Evolutionary conservation across 2,888 invertebrate genomes (phyloP).

Genomic region (Lithophane leautieri): DNA sequence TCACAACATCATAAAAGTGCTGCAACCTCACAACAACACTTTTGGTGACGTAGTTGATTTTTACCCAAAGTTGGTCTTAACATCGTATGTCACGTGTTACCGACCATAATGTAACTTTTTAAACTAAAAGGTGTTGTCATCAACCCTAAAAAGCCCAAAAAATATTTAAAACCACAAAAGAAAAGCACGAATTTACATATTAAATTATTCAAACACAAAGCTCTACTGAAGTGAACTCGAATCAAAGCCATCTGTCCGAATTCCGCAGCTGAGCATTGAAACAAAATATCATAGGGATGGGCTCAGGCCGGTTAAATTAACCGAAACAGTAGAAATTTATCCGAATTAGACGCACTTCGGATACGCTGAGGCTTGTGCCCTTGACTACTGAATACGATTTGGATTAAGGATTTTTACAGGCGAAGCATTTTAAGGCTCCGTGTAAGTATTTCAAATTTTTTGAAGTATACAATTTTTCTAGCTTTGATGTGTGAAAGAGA

Average conservation of each 20-base stretch:
- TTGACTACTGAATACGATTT: constrained; percentile 64
- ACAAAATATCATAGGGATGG: constrained; percentile 61
- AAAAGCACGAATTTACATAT: constrained; percentile 22
- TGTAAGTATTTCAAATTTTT: background rate
- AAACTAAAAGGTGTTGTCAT: background rate
- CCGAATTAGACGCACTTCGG: constrained; percentile 70
- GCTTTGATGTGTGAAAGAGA: background rate
- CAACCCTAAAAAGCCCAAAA: background rate
- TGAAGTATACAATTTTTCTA: background rate
- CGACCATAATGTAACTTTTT: background rate
- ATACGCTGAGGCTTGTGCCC: constrained; percentile 57
- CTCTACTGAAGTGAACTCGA: constrained; percentile 45
- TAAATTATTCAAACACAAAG: constrained; percentile 54
- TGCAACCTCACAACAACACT: background rate
- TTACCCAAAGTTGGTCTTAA: no score
- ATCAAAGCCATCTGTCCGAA: constrained; percentile 52
- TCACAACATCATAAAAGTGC: background rate
- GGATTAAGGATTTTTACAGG: constrained; percentile 28
- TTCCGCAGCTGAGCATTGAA: constrained; percentile 51
- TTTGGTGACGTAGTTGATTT: background rate
- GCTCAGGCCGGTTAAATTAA: constrained; percentile 73
- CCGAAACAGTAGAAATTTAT: constrained; percentile 72
- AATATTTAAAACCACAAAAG: constrained; percentile 44
- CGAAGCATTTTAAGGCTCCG: background rate
- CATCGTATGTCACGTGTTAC: background rate